Evolutionary conservation across 2,888 invertebrate genomes (phyloP).

Genomic region (Ellobium chinense): DNA sequence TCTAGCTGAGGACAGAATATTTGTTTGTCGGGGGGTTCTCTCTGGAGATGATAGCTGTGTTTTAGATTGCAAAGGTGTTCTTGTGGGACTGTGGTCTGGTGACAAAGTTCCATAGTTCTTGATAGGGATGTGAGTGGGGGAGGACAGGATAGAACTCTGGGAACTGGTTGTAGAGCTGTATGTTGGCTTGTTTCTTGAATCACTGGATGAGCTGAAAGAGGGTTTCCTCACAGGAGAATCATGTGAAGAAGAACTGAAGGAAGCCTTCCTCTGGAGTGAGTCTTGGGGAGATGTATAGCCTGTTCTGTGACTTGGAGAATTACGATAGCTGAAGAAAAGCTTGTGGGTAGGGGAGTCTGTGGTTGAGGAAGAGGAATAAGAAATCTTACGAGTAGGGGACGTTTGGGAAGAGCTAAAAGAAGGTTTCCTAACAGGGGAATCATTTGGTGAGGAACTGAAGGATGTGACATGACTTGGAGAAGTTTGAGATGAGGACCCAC

Average conservation of each 20-base stretch:
- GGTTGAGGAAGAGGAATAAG: slow-evolving; percentile 44
- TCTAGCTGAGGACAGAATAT: not conserved
- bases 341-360: slow-evolving; percentile 46
- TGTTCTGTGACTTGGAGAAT: slow-evolving; percentile 41
- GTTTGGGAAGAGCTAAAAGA: slow-evolving; percentile 45
- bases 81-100: slow-evolving; percentile 30
- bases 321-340: slow-evolving; percentile 42
- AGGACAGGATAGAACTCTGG: slow-evolving; percentile 44
- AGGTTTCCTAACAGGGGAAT: slow-evolving; percentile 45
- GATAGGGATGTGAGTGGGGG: slow-evolving; percentile 35
- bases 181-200: slow-evolving; percentile 39
- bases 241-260: slow-evolving; percentile 47
- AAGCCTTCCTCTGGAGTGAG: slow-evolving; percentile 29
- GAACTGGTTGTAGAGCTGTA: slow-evolving; percentile 47
- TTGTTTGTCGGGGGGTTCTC: not conserved
- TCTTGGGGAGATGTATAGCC: slow-evolving; percentile 39
- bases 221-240: slow-evolving; percentile 46
- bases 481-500: slow-evolving; percentile 40
- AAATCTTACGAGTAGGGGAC: slow-evolving; percentile 43
- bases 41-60: slow-evolving; percentile 9
- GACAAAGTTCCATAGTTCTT: slow-evolving; percentile 19
- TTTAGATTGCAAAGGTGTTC: not conserved
- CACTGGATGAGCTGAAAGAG: slow-evolving; percentile 44
- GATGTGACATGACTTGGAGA: slow-evolving; percentile 47
- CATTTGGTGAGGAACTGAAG: slow-evolving; percentile 45